phyloP scores from a whole-genome alignment of 2,888 invertebrate genomes.

The Cheilosia scutellata region DNA sequence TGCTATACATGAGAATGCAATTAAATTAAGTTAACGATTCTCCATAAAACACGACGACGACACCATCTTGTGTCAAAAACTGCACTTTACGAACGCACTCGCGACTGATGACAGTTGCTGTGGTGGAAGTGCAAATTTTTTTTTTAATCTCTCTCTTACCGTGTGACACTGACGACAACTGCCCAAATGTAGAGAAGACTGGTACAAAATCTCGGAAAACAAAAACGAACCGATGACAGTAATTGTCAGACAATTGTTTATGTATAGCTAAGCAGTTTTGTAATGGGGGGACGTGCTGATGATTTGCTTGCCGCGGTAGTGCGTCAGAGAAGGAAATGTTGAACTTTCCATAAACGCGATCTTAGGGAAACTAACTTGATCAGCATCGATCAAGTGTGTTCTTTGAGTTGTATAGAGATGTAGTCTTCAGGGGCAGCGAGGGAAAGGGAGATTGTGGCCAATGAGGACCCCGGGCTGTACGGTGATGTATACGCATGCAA shows the following conservation, averaged over 20 bases:
- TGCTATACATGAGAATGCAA: conserved; percentile 37
- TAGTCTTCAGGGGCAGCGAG: neutral
- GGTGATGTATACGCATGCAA: conserved; percentile 42
- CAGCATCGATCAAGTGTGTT: conserved; percentile 81
- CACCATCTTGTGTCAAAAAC: conserved; percentile 5
- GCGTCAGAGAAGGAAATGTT: conserved; percentile 33
- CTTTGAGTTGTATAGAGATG: conserved; percentile 78
- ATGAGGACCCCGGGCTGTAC: conserved; percentile 3
- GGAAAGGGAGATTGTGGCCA: conserved; percentile 7
- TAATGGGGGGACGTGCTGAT: conserved; percentile 25
- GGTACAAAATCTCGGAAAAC: neutral
- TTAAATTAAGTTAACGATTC: conserved; percentile 44
- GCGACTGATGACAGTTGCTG: conserved; percentile 17
- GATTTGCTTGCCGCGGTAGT: conserved; percentile 46
- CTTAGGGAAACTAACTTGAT: conserved; percentile 83
- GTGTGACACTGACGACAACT: neutral
- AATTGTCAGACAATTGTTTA: conserved; percentile 54
- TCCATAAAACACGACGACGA: conserved; percentile 38
- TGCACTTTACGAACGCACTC: conserved; percentile 53
- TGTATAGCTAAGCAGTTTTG: too few relatives aligned
- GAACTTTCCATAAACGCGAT: conserved; percentile 82
- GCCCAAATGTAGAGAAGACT: neutral
- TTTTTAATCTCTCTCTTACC: neutral
- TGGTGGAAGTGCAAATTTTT: conserved; percentile 23
- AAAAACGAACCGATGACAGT: conserved; percentile 20